phyloP scores from a whole-genome alignment of 2,888 invertebrate genomes.

The Caenorhabditis sp. region DNA sequence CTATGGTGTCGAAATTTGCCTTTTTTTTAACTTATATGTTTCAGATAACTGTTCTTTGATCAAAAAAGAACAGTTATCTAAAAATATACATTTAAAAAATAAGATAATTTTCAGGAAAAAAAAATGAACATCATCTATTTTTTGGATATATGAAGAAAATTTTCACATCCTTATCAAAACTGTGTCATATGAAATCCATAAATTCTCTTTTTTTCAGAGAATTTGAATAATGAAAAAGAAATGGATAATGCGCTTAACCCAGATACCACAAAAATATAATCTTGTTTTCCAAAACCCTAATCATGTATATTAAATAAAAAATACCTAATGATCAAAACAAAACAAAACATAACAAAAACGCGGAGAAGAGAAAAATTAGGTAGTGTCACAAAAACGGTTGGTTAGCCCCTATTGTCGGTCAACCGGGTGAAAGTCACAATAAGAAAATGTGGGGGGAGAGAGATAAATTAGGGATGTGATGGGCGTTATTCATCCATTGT shows the following conservation, averaged over 20 bases:
- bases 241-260: too few species aligned
- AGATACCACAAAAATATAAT: too few species aligned
- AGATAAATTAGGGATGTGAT: neutral
- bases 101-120: neutral
- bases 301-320: neutral
- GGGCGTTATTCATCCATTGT: neutral
- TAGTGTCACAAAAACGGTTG: neutral
- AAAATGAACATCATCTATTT: too few species aligned
- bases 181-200: neutral
- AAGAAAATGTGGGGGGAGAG: conserved; percentile 25
- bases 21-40: too few species aligned
- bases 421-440: conserved; percentile 43
- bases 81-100: too few species aligned
- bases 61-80: too few species aligned
- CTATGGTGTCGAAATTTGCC: too few species aligned
- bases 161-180: conserved; percentile 1
- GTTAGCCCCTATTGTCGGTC: conserved; percentile 17
- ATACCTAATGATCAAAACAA: neutral
- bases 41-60: too few species aligned
- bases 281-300: too few species aligned
- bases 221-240: neutral
- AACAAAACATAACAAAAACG: too few species aligned
- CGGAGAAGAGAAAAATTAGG: neutral
- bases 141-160: too few species aligned
- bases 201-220: neutral